Base-by-base conservation (phyloP, 2,888 invertebrate species). In the Cheilosia vulpina region DNA sequence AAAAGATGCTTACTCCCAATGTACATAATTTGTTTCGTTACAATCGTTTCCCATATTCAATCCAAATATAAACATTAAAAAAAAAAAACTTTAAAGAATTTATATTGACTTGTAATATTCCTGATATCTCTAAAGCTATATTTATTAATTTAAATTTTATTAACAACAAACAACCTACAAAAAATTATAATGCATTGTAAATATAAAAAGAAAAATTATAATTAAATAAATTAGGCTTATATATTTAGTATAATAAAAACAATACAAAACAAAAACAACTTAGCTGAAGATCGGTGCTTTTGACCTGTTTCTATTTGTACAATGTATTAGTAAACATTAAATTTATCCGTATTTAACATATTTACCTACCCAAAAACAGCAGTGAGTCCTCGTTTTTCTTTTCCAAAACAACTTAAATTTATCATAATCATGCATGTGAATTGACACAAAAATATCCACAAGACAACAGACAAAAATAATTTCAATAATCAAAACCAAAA, bases 201-300 rank as follows among this genome's bases (percentile, higher is more conserved):
- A 81, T 81, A 85, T 9, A 75, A 58, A 76, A 57, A 52, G 62
- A 65, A 78, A 72, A 57, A 62, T 65, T 38, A 73, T 55, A 79
- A 50, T 27, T 47, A 65, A 52, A 47, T 66, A 79, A 52, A 81
- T 65, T 72, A 82, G 65, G 80, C 80, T 75, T 80, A 78, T 24
- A 65, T 38, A 17, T 71, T 80, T 65, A 83, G 82, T 71, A 85
- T 72, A 38, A 71, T 38, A 13, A 80, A 78, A 69, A 75, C 88
- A 65, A 88, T 31, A 31, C 31, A 31, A 31, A 88, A 63, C 41
- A 88, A 76, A 72, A 88, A 89, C 87, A 91, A 91, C 90, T 91
- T 92, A 92, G 92, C 92, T 92, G 92, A 92, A 92, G 91, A 92
- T 92, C 92, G 92, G 92, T 92, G 92, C 92, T 92, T 92, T 92